Base-by-base conservation (phyloP, 2,888 invertebrate species). In the Synergus umbraculus region DNA sequence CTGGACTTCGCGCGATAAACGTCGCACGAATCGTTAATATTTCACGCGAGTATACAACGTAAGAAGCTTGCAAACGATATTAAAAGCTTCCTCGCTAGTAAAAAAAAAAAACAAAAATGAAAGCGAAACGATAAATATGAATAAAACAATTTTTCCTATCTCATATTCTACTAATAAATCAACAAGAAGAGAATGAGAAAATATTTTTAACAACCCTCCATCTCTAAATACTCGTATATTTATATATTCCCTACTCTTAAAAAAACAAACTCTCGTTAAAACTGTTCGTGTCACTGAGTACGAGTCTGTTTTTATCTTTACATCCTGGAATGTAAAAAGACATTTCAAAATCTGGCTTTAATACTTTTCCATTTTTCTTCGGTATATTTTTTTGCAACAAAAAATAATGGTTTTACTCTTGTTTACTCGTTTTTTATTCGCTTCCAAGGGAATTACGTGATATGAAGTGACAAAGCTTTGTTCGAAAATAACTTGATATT, bases 41-140 rank as follows among this genome's bases (percentile, higher is more conserved):
- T 79, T 77, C 73, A 77, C 18, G 60, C 49, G 46, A 77, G 78
- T 79, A 77, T 63, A 77, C 22, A 54, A 44, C 66, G 46, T 73
- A 76, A 77, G 76, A 37, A 78, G 78, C 43, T 76, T 46, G 76
- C 49, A 67, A 67, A 79, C 64, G 46, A 67, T 67, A 67, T 67
- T 46, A 29, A 15, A 76, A 76, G 66, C 76, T 64, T 65, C 54
- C 44, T 73, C 60, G 43, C 64, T 10, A 46, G 12, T 66, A 44
- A 43, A 18, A 43, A 43, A 66, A 66, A 44, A 29, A 66, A 44
- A 12, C 5, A 22, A 46, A 67, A 46, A 18, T 4, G 22, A 7
- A 60, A 60, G 18, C 4, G 8, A 29, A 63, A 63, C 1, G 0
- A 63, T 58, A 18, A 58, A 58, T 15, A 15, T 4, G 15, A 58